Evolutionary conservation across 2,113 vertebrate species (phyloP), one percentile per base, ranked within the genome.

Genomic region (Symphodus melops): DNA sequence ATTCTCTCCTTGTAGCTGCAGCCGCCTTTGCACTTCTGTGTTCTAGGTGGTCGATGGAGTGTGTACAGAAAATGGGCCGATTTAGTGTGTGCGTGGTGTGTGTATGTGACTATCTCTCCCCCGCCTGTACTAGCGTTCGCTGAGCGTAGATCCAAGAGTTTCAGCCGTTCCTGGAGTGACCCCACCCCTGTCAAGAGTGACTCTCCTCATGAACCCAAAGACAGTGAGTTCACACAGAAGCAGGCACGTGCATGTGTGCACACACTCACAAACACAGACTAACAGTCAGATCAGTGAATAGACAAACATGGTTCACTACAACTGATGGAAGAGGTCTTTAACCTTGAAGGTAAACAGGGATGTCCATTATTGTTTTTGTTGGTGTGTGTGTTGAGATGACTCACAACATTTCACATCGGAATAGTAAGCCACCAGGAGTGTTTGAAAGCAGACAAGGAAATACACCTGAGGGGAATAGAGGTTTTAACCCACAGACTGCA

Each of bases 131-230:
- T 95, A 99, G 97, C 96, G 57, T 98, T 97, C 93, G 97, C 97
- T 68, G 96, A 99, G 88, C 96, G 97, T 94, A 97, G 96, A 91
- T 96, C 96, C 95, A 97, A 96, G 93, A 99, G 97, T 95, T 99
- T 99, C 96, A 98, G 95, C 96, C 95, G 97, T 90, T 99, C 98
- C 95, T 99, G 97, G 98, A 99, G 97, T 91, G 98, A 99, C 94
- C 97, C 98, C 83, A 99, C 97, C 88, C 98, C 98, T 86, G 94
- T 97, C 95, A 97, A 98, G 95, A 94, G 94, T 88, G 97, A 99
- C 89, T 94, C 96, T 91, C 93, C 96, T 88, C 95, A 97, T 89
- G 96, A 98, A 80, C 95, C 96, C 91, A 95, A 93, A 97, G 98
- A 98, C 94, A 97, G 98, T 99, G 96, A 95, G 97, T 98, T 93